phyloP scores from a whole-genome alignment of 1,140 invertebrate genomes.

The Tetramorium simillimum region DNA sequence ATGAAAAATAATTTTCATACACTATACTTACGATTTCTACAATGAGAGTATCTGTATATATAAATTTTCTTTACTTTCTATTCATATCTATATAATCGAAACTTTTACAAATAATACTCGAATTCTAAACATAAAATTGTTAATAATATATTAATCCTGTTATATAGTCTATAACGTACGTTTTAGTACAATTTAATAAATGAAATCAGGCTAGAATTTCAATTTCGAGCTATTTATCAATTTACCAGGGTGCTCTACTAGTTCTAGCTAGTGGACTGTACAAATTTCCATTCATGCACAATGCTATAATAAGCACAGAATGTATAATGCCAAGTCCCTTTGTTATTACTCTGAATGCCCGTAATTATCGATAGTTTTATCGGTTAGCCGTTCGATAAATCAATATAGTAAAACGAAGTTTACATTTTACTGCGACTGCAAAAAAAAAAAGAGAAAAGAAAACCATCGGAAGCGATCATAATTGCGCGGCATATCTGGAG shows the following conservation, averaged over 20 bases:
- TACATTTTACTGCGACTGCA: too few species aligned
- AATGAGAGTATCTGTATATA: too few species aligned
- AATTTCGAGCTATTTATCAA: slow-evolving; percentile 9
- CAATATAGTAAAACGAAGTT: not conserved
- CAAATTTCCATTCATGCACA: not conserved
- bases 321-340: not conserved
- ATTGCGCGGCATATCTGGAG: not conserved
- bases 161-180: too few species aligned
- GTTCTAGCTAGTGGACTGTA: not conserved
- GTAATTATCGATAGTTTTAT: not conserved
- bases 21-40: too few species aligned
- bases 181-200: not conserved
- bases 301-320: not conserved
- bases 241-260: not conserved
- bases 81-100: too few species aligned
- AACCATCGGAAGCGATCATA: not conserved
- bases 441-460: not conserved
- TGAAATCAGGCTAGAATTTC: not conserved
- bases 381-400: not conserved
- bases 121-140: too few species aligned
- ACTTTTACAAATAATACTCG: too few species aligned
- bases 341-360: not conserved
- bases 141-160: too few species aligned
- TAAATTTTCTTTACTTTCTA: too few species aligned
- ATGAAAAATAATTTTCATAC: too few species aligned